Percentiles rank a stretch among this genome's conserved stretches.
Evolutionary conservation across 2,113 vertebrate species (phyloP).

Genomic region (Leiothrix lutea): DNA sequence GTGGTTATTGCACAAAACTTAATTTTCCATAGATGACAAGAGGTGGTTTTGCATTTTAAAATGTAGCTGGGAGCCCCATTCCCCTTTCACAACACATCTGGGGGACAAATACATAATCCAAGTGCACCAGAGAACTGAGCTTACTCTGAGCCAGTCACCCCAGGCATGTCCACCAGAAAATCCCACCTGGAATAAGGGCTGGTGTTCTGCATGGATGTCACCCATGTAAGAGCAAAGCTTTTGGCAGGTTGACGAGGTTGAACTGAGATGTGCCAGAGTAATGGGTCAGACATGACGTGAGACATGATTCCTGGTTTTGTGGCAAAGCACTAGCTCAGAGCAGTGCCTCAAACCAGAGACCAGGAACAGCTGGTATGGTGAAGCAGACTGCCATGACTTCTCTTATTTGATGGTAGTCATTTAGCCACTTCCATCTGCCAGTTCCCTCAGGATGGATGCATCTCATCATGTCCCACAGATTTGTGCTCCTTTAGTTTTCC

Average conservation of each 20-base stretch:
- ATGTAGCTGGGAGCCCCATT: not conserved
- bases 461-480: not conserved
- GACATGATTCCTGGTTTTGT: not conserved
- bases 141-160: not conserved
- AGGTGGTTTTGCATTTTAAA: not conserved
- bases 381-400: not conserved
- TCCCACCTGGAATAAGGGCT: not conserved
- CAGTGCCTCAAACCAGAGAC: not conserved
- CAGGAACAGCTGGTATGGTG: not conserved
- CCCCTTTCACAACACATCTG: not conserved
- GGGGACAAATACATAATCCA: not conserved
- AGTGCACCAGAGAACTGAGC: not conserved
- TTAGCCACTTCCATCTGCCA: not conserved
- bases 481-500: not conserved
- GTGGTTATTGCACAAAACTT: not conserved
- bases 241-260: not conserved
- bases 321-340: not conserved
- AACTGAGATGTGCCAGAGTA: not conserved
- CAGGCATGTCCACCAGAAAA: not conserved
- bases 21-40: not conserved
- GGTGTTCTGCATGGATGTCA: not conserved
- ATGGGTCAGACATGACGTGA: fast-evolving
- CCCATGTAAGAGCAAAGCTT: not conserved
- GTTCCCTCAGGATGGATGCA: not conserved
- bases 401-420: not conserved